phyloP scores from a whole-genome alignment of 2,113 vertebrate species.

The Prionailurus bengalensis region DNA sequence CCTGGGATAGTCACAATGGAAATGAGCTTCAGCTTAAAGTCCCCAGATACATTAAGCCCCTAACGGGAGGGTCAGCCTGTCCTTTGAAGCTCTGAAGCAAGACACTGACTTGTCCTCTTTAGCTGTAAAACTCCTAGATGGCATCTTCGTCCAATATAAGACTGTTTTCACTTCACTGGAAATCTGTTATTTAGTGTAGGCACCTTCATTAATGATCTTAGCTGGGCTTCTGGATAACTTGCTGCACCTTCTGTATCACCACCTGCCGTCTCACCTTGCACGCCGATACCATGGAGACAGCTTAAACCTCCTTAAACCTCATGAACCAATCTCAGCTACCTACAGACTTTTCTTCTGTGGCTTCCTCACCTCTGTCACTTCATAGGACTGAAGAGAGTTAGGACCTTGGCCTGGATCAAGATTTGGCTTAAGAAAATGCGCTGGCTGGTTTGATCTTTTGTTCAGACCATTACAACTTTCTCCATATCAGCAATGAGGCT shows the following conservation, averaged over 20 bases:
- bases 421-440: background rate
- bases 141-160: background rate
- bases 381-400: background rate
- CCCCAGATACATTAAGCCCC: background rate
- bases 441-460: background rate
- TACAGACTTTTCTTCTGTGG: background rate
- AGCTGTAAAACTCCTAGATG: background rate
- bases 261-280: background rate
- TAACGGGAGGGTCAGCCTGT: background rate
- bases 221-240: background rate
- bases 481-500: background rate
- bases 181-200: background rate
- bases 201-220: background rate
- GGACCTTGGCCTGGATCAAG: background rate
- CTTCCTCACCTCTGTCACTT: background rate
- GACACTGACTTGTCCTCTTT: background rate
- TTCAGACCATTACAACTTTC: background rate
- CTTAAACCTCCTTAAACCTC: background rate
- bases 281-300: no score
- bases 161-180: background rate
- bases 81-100: background rate
- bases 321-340: background rate
- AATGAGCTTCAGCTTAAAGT: background rate
- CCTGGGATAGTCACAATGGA: background rate
- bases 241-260: background rate